phyloP scores from a whole-genome alignment of 2,113 vertebrate species.

The Triplophysa dalaica region DNA sequence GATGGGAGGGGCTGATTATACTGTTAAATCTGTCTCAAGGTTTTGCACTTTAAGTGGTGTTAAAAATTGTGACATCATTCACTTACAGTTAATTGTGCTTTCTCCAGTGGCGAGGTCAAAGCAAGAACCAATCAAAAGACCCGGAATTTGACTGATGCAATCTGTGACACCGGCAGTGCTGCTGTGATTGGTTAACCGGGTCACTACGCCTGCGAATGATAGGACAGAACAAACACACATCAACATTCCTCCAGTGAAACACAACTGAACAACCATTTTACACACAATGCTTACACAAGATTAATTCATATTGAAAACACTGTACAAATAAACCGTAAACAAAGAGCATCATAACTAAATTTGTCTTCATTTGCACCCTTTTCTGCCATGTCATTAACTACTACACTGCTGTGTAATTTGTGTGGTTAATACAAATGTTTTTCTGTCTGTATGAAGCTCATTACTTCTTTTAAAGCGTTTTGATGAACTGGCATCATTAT shows the following conservation, averaged over 20 bases:
- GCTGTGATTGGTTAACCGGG: constrained; percentile 79
- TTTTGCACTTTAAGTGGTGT: neutral
- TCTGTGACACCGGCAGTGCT: constrained; percentile 76
- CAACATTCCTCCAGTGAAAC: constrained; percentile 2
- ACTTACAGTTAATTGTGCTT: constrained; percentile 76
- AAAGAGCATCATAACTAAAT: constrained; percentile 5
- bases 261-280: neutral
- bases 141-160: constrained; percentile 74
- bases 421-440: neutral
- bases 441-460: constrained; percentile 10
- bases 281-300: neutral
- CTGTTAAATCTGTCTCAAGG: neutral
- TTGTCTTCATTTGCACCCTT: constrained; percentile 4
- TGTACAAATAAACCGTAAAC: neutral
- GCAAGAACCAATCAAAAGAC: constrained; percentile 76
- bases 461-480: constrained; percentile 34
- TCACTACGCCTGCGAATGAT: constrained; percentile 69
- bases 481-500: constrained; percentile 48
- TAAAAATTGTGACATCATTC: neutral
- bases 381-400: neutral
- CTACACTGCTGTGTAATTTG: neutral
- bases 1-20: neutral
- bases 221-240: constrained; percentile 54
- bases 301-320: neutral
- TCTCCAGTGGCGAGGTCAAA: constrained; percentile 77